Evolutionary conservation across 2,113 vertebrate genomes (phyloP).

Genomic region (Ondatra zibethicus): DNA sequence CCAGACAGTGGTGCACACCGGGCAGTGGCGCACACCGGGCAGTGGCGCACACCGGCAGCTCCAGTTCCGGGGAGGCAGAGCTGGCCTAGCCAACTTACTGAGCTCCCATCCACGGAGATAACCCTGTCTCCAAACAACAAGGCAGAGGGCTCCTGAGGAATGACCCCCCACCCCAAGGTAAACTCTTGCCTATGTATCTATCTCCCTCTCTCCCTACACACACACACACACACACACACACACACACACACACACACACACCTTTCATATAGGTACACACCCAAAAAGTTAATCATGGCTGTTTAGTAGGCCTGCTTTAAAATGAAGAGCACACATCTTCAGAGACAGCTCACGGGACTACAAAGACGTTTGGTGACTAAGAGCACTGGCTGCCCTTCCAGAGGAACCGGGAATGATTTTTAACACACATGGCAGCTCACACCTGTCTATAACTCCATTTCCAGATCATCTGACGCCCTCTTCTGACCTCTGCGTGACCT

Average conservation of each 20-base stretch:
- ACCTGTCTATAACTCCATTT: neutral
- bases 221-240: neutral
- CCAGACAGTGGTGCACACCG: too few species aligned
- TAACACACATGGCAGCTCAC: too few species aligned
- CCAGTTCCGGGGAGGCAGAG: neutral
- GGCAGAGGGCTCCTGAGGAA: too few species aligned
- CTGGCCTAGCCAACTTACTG: neutral
- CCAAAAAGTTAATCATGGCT: neutral
- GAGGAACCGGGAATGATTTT: neutral
- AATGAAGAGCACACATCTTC: neutral
- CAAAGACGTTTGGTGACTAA: neutral
- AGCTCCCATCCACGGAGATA: neutral
- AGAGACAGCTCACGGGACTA: too few species aligned
- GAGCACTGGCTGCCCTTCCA: neutral
- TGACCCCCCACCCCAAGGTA: neutral
- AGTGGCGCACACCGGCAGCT: neutral
- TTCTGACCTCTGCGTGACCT: neutral
- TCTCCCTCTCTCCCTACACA: neutral
- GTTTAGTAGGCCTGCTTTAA: neutral
- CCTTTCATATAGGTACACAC: neutral
- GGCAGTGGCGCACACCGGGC: too few species aligned
- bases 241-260: neutral
- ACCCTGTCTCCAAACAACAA: neutral
- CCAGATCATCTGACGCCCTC: neutral
- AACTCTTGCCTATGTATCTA: neutral